A percentile compares a stretch with the other conserved stretches of the same genome.
Evolutionary conservation across 64 coral and sea anemone genomes (phyloP).

Genomic region (Hydrozoanthus tunicans): DNA sequence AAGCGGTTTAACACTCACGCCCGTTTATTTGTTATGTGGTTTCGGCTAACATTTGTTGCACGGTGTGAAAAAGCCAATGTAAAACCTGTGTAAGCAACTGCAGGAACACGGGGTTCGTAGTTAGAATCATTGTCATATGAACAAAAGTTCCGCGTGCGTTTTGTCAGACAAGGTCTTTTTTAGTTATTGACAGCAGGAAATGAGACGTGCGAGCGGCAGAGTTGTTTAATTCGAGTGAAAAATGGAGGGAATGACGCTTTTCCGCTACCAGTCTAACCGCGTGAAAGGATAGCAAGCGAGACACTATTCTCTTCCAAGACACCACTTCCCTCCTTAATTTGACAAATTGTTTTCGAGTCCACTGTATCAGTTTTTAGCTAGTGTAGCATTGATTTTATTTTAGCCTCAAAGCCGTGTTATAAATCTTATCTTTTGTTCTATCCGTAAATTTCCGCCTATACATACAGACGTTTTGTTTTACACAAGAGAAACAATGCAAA

Average conservation of each 20-base stretch:
- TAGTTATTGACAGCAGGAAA: constrained; percentile 46
- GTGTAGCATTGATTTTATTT: too few relatives aligned
- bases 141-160: constrained; percentile 36
- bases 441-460: too few relatives aligned
- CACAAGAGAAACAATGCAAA: neutral
- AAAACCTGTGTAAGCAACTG: neutral
- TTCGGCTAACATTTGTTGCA: neutral
- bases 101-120: neutral
- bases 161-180: constrained; percentile 33
- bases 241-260: constrained; percentile 10
- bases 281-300: neutral
- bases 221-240: neutral
- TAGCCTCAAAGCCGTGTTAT: too few relatives aligned
- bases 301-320: neutral
- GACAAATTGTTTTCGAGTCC: neutral
- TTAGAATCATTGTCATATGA: constrained; percentile 8
- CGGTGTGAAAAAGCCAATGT: neutral
- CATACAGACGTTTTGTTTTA: neutral
- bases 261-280: neutral
- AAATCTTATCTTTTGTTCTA: too few relatives aligned
- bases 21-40: neutral
- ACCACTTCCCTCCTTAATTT: neutral
- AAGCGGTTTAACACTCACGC: neutral
- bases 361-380: too few relatives aligned
- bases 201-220: neutral